Conservation (phyloP, 1,140 invertebrate species). For the Aleiodes sp. region DNA sequence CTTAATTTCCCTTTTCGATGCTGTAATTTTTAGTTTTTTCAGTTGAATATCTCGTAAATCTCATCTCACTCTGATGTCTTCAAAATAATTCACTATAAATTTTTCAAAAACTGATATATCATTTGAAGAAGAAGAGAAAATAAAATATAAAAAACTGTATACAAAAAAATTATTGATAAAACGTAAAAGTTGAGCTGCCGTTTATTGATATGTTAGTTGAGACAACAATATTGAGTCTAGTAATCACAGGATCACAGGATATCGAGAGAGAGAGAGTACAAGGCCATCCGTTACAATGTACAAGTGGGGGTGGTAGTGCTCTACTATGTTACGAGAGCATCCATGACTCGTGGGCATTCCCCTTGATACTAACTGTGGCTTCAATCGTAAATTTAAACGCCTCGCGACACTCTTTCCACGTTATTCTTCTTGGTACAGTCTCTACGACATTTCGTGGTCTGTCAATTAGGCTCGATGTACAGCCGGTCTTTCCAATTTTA, state of each 20-base stretch:
- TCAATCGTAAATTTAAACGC: conserved; percentile 27
- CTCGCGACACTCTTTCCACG: conserved; percentile 12
- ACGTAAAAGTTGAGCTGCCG: conserved; percentile 31
- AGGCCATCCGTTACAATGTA: conserved; percentile 49
- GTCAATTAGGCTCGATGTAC: conserved; percentile 57
- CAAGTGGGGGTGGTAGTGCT: conserved; percentile 15
- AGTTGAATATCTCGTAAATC: no score
- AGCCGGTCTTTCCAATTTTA: conserved; percentile 42
- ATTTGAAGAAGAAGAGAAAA: no score
- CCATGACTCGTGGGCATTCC: conserved; percentile 15
- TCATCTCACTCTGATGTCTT: no score
- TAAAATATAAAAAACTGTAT: conserved; percentile 3
- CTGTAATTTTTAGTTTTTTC: no score
- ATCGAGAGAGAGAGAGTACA: conserved; percentile 39
- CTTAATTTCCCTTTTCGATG: no score
- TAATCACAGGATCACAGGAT: conserved; percentile 36
- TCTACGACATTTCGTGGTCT: conserved; percentile 28
- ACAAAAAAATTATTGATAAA: conserved; percentile 17
- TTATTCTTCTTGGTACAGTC: background rate
- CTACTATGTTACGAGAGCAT: conserved; percentile 23
- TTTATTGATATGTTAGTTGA: conserved; percentile 37
- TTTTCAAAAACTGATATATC: no score
- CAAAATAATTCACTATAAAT: no score
- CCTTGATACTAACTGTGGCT: background rate
- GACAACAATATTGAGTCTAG: conserved; percentile 37